Evolutionary conservation across 2,888 invertebrate genomes (phyloP), one percentile per base, ranked within the genome.

Genomic region (Spicauda simplicius): DNA sequence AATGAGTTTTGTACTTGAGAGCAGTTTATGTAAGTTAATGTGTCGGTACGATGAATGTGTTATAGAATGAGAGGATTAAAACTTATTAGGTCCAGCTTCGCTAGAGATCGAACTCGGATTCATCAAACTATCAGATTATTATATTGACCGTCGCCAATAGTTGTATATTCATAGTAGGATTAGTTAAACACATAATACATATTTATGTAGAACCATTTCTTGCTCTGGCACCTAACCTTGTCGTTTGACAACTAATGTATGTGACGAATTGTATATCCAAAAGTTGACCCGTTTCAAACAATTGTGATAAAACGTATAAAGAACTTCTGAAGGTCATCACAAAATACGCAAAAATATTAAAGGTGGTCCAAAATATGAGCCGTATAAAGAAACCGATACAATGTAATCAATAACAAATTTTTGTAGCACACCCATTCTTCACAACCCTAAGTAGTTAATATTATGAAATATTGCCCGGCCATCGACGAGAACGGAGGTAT

Each of bases 391-490:
- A 81, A 75, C 72, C 74, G 77, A 83, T 80, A 83, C 79, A 88
- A 87, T 80, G 77, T 77, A 80, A 83, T 85, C 85, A 87, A 89
- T 90, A 84, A 86, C 76, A 80, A 82, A 82, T 85, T 83, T 83
- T 83, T 77, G 77, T 75, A 83, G 84, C 84, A 86, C 88, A 84
- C 87, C 91, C 86, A 90, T 90, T 91, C 82, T 87, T 88, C 86
- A 82, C 85, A 82, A 80, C 82, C 77, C 76, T 83, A 86, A 88
- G 88, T 88, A 86, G 90, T 90, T 91, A 91, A 90, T 89, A 84
- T 90, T 87, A 86, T 91, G 85, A 93, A 90, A 89, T 92, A 92
- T 91, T 88, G 85, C 79, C 84, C 78, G 69, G 82, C 73, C 83
- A 87, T 89, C 83, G 85, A 76, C 57, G 57, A 62, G 72, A 82